phyloP scores from a whole-genome alignment of 2,888 invertebrate genomes.

The Cryptosula pallasiana region DNA sequence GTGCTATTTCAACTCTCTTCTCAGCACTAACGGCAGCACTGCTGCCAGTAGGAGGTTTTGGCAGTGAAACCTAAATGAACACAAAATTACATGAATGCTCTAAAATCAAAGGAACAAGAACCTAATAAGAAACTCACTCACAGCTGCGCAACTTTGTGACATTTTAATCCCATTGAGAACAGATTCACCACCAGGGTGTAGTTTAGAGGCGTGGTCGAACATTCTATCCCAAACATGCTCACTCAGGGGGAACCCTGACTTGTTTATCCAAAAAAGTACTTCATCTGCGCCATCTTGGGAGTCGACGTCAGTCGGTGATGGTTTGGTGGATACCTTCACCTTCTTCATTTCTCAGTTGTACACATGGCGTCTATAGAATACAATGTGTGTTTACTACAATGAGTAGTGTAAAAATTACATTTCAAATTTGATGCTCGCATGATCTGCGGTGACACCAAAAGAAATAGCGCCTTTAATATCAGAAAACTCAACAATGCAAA shows the following conservation, averaged over 20 bases:
- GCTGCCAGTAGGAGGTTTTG: constrained; percentile 39
- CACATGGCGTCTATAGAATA: too few relatives aligned
- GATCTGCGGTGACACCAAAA: too few relatives aligned
- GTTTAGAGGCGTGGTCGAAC: constrained; percentile 49
- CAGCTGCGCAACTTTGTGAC: constrained; percentile 35
- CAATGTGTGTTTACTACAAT: too few relatives aligned
- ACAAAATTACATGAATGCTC: too few relatives aligned
- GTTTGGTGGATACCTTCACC: background rate
- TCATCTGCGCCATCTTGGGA: constrained; percentile 38
- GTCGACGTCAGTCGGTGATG: constrained; percentile 9
- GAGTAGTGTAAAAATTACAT: too few relatives aligned
- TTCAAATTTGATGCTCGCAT: too few relatives aligned
- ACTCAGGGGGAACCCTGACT: constrained; percentile 49
- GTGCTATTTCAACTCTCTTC: constrained; percentile 37
- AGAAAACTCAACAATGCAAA: too few relatives aligned
- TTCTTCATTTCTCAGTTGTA: too few relatives aligned
- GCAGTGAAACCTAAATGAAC: constrained; percentile 38
- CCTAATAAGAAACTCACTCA: constrained; percentile 28
- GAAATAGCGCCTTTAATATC: too few relatives aligned
- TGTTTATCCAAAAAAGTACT: constrained; percentile 51
- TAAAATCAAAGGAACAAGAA: too few relatives aligned
- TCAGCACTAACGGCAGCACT: constrained; percentile 33
- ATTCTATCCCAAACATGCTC: constrained; percentile 50
- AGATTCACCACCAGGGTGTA: constrained; percentile 42
- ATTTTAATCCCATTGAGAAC: constrained; percentile 36